Base-by-base conservation (phyloP, 1,140 invertebrate species). In the Varroa destructor region DNA sequence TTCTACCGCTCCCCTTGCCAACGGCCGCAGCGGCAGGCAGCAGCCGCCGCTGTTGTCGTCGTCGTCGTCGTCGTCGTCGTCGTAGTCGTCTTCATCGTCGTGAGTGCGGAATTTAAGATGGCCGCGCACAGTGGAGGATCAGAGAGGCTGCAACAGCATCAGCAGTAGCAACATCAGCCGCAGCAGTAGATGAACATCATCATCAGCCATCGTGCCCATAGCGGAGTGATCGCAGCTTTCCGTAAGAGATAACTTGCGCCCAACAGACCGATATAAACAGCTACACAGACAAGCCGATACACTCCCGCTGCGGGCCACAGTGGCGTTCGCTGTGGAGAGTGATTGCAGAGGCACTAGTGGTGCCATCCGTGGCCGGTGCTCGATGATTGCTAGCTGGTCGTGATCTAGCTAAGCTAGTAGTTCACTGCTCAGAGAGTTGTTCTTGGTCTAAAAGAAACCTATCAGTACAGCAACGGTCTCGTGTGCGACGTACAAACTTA, bases 81-180 rank as follows among this genome's bases (percentile, higher is more conserved):
- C 57, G 57, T 12, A 3, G 12, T 12, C 57, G 25, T 8, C 37
- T 12, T 25, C 8, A 46, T 67, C 36, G 61, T 67, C 36, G 61
- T 43, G 37, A 67, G 57, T 37, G 61, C 1, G 61, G 61, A 67
- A 67, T 67, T 12, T 40, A 67, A 67, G 10, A 67, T 67, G 61
- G 61, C 61, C 40, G 61, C 61, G 61, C 61, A 37, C 61, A 67
- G 12, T 67, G 12, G 61, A 14, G 40, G 61, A 43, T 40, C 40
- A 67, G 40, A 37, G 61, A 67, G 4, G 8, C 46, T 5, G 46
- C 3, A 8, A 37, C 12, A 40, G 61, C 14, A 67, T 40, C 14
- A 67, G 61, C 14, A 40, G 37, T 40, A 5, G 46, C 46, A 51
- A 3, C 46, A 51, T 51, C 25, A 51, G 46, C 46, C 4, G 3